Evolutionary conservation across 2,113 vertebrate species (phyloP).

Genomic region (Arizona elegans): DNA sequence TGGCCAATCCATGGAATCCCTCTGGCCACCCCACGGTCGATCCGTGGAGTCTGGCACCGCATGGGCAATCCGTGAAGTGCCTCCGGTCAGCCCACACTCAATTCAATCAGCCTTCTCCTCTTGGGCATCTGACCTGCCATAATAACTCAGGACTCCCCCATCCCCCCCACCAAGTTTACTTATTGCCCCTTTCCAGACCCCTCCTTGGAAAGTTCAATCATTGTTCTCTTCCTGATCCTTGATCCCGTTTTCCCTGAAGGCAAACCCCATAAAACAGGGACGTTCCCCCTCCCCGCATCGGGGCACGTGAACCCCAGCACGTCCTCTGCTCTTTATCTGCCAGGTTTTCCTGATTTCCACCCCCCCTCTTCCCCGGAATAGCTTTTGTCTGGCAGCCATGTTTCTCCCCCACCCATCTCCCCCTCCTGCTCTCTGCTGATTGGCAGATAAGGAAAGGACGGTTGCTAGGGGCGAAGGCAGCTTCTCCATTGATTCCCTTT

Average conservation of each 20-base stretch:
- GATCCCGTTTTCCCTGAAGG: accelerated
- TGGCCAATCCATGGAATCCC: too few species aligned
- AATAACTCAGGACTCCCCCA: background rate
- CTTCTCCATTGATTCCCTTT: background rate
- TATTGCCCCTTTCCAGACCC: too few species aligned
- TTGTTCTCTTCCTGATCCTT: too few species aligned
- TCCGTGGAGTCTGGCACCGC: too few species aligned
- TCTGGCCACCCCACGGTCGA: too few species aligned
- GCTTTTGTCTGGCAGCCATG: accelerated
- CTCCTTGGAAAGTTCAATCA: background rate
- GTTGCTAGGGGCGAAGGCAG: conserved; percentile 44
- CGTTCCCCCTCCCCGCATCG: too few species aligned
- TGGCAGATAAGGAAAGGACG: conserved; percentile 47
- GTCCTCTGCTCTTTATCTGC: background rate
- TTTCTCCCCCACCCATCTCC: background rate
- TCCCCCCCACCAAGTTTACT: background rate
- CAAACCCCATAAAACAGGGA: background rate
- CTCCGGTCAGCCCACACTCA: background rate
- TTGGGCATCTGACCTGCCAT: background rate
- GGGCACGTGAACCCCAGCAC: background rate
- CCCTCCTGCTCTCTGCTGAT: background rate
- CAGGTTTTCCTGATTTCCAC: background rate
- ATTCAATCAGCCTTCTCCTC: background rate
- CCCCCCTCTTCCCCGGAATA: background rate
- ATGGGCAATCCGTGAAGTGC: background rate